Evolutionary conservation across 2,888 invertebrate genomes (phyloP), one percentile per base, ranked within the genome.

Genomic region (Parasteatoda lunata): DNA sequence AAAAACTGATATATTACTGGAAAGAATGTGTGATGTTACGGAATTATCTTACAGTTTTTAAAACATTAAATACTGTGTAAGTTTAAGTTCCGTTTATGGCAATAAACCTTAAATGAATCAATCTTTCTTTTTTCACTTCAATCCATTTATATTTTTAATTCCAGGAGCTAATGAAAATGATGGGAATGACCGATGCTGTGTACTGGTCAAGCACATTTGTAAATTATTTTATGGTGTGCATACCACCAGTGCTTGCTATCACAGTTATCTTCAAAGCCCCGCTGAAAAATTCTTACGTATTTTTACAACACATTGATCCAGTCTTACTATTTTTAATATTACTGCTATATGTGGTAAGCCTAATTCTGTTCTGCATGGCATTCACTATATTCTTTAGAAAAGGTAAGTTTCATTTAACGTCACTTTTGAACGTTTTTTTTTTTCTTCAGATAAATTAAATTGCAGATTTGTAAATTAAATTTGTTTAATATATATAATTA

Each of bases 101-200:
- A 30, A 30, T 30, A 30, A 30, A 30, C 30, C 30, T 30, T 30
- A 30, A 30, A 30, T 30, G 30, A 30, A 30, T 30, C 30, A 30
- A 30, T 1, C 2, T 30, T 30, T 30, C 2, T 30, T 30, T 30
- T 30, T 30, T 30, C 30, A 30, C 30, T 30, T 30, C 30, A 30
- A 30, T 30, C 1, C 30, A 30, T 6, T 4, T 59, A n/a, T 7
- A 59, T 59, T 59, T 75, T 49, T 66, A 45, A 51, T 52, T 75
- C 6, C 45, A 89, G 88, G 90, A 90, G 68, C 65, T 89, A 51
- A 64, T 90, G 13, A 85, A 89, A 64, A 90, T 90, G 89, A 90
- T 90, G 84, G 89, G 90, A 15, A 84, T 90, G 81, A 85, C 88
- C 5, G 89, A 90, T 77, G 80, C 66, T 69, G 77, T 89, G 9